phyloP scores from a whole-genome alignment of 2,888 invertebrate genomes.

The Pediacus dermestoides region DNA sequence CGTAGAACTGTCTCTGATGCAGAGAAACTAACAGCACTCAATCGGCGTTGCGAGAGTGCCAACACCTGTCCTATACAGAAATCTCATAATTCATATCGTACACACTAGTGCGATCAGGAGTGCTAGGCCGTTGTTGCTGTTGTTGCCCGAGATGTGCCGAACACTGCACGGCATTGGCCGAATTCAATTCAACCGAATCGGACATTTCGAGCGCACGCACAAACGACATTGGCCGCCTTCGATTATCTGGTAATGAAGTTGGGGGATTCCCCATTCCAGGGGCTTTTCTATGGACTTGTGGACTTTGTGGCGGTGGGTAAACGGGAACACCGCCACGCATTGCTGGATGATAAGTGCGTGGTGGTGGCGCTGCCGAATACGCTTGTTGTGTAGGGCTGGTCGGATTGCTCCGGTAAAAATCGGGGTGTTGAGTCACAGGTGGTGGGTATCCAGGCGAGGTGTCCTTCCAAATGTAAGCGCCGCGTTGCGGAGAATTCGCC shows the following conservation, averaged over 20 bases:
- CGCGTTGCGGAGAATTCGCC: conserved; percentile 82
- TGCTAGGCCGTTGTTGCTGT: conserved; percentile 49
- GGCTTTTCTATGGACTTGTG: conserved; percentile 58
- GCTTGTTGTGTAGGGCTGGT: conserved; percentile 63
- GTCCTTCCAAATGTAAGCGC: conserved; percentile 77
- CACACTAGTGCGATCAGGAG: conserved; percentile 82
- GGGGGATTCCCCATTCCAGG: conserved; percentile 37
- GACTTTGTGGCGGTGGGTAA: conserved; percentile 57
- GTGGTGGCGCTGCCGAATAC: conserved; percentile 37
- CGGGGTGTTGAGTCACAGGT: conserved; percentile 38
- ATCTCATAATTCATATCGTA: conserved; percentile 96
- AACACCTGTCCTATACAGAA: conserved; percentile 73
- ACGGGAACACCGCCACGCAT: conserved; percentile 66
- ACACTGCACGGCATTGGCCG: conserved; percentile 43
- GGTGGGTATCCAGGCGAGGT: conserved; percentile 63
- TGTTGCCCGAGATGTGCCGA: conserved; percentile 41
- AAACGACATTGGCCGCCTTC: conserved; percentile 79
- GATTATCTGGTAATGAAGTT: conserved; percentile 46
- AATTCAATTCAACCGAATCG: conserved; percentile 78
- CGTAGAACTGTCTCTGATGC: conserved; percentile 41
- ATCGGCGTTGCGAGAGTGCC: conserved; percentile 45
- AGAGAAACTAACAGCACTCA: conserved; percentile 46
- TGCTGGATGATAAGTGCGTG: conserved; percentile 59
- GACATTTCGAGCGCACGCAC: conserved; percentile 87
- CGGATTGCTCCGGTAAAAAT: conserved; percentile 65